Evolutionary conservation across 2,113 vertebrate species (phyloP).

Genomic region (Speoplatyrhinus poulsoni): DNA sequence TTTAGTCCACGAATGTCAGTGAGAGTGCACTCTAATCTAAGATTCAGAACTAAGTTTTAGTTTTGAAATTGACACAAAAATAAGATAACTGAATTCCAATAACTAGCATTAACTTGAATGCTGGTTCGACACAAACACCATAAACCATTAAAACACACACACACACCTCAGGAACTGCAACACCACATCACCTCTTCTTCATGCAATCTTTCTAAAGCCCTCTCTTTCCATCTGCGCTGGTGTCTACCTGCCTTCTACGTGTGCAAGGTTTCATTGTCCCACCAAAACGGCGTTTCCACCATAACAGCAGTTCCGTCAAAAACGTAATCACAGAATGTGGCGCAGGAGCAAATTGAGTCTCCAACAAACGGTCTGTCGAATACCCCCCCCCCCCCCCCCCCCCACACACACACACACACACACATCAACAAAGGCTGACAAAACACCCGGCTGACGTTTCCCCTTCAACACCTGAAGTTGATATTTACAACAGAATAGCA

Average conservation of each 20-base stretch:
- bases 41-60: too few species aligned
- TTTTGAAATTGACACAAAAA: too few species aligned
- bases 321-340: conserved; percentile 62
- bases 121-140: too few species aligned
- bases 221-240: conserved; percentile 13
- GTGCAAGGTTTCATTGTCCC: conserved; percentile 65
- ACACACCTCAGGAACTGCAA: conserved; percentile 49
- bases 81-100: too few species aligned
- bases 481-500: conserved; percentile 73
- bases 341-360: conserved; percentile 75
- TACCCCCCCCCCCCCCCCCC: conserved; percentile 2
- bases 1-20: too few species aligned
- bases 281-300: conserved; percentile 54
- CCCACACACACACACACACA: too few species aligned
- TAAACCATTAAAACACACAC: neutral
- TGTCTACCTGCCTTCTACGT: conserved; percentile 45
- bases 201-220: conserved; percentile 49
- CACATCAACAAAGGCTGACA: conserved; percentile 72
- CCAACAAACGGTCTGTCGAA: conserved; percentile 73
- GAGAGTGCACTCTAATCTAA: too few species aligned
- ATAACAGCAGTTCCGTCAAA: conserved; percentile 16
- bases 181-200: conserved; percentile 60
- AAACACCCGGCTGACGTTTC: conserved; percentile 66
- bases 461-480: conserved; percentile 72
- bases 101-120: too few species aligned